A percentile compares a stretch with the other conserved stretches of the same genome.
Evolutionary conservation across 2,113 vertebrate species (phyloP).

Genomic region (Pholis gunnellus): DNA sequence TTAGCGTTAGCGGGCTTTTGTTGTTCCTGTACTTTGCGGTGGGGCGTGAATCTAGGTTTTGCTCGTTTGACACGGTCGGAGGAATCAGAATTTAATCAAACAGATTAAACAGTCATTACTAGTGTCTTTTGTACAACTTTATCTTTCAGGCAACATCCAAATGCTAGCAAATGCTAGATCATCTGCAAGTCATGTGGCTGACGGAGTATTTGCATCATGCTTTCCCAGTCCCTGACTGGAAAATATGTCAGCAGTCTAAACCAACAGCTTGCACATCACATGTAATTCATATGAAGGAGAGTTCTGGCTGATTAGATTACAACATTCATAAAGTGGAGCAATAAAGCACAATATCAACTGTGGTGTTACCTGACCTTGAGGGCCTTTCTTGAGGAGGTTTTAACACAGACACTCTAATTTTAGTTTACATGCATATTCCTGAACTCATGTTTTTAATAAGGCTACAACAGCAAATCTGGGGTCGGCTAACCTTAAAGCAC

Average conservation of each 20-base stretch:
- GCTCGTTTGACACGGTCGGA: too few relatives aligned
- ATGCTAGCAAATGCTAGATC: neutral
- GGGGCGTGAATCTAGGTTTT: neutral
- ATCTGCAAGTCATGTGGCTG: neutral
- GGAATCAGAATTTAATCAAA: neutral
- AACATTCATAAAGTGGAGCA: neutral
- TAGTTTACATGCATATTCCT: too few relatives aligned
- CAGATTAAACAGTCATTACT: neutral
- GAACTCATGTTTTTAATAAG: too few relatives aligned
- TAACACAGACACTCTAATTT: too few relatives aligned
- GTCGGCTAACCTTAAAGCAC: too few relatives aligned
- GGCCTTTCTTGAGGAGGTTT: too few relatives aligned
- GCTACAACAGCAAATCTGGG: too few relatives aligned
- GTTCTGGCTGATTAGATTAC: neutral
- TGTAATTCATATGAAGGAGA: too few relatives aligned
- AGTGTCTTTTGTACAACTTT: neutral
- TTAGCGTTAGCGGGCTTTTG: neutral
- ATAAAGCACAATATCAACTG: too few relatives aligned
- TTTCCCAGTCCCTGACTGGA: conserved; percentile 69
- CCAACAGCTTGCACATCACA: too few relatives aligned
- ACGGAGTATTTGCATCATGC: neutral
- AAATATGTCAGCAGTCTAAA: too few relatives aligned
- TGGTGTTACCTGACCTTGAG: too few relatives aligned
- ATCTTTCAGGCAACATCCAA: neutral
- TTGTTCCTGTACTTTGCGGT: neutral